These are phyloP conservation scores for Acrocephalus kingi DNA, from an alignment of 2,113 vertebrate genomes.

Conservation along the genomic window DNA sequence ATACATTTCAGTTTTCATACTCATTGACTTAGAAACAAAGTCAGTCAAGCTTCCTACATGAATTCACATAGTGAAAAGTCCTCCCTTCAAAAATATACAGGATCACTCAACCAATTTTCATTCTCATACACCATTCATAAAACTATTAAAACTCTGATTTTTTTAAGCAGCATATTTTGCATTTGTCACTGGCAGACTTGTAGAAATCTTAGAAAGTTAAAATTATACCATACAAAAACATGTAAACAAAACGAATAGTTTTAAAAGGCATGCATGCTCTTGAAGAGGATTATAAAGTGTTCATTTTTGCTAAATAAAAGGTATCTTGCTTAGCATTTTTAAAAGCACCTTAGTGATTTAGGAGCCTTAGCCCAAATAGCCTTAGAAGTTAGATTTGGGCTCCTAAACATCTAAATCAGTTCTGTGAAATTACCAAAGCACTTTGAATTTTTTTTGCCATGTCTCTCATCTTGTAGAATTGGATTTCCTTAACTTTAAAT, in stretches of 20 bases:
- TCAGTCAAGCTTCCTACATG: constrained; percentile 2
- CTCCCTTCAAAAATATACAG: constrained; percentile 28
- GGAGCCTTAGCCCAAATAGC: constrained; percentile 4
- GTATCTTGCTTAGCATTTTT: constrained; percentile 5
- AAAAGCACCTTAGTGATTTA: constrained; percentile 60
- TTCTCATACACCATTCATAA: constrained; percentile 24
- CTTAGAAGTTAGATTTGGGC: neutral
- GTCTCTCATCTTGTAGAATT: neutral
- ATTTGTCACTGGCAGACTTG: constrained; percentile 54
- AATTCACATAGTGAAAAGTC: constrained; percentile 58
- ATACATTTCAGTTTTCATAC: neutral
- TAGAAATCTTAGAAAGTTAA: constrained; percentile 63
- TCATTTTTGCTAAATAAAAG: constrained; percentile 45
- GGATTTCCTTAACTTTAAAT: neutral
- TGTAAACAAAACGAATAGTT: constrained; percentile 62
- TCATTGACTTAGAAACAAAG: constrained; percentile 20
- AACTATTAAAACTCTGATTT: constrained; percentile 48
- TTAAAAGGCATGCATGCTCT: constrained; percentile 43
- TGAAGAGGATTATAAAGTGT: constrained; percentile 39
- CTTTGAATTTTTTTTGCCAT: neutral
- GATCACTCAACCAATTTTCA: neutral
- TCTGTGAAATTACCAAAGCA: neutral
- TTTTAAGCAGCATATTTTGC: constrained; percentile 59
- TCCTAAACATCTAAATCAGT: constrained; percentile 12
- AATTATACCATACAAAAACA: constrained; percentile 53